Evolutionary conservation across 35 echinoderm and acorn worm genomes (phyloP), one percentile per base, ranked within the genome.

Genomic region (Strongylocentrotus purpuratus): DNA sequence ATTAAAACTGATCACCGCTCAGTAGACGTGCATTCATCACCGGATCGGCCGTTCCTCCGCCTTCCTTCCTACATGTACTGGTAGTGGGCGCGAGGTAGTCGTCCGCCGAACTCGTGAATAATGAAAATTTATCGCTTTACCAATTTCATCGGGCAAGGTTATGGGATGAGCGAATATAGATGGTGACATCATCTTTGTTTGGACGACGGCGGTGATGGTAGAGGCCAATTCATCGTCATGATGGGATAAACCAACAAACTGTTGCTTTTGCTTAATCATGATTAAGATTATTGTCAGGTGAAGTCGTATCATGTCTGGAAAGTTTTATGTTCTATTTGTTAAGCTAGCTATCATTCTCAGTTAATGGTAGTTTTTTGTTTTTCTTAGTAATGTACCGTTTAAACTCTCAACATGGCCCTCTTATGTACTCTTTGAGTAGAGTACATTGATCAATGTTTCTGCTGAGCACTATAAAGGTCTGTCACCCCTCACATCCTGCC

Each of bases 61-160:
- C 0, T 17, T 14, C 52, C 52, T 14, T n/a, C n/a, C n/a, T n/a
- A n/a, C n/a, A n/a, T n/a, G n/a, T n/a, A 59, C 11, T n/a, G 65
- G 28, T 41, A 41, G 35, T 78, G 22, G 65, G 65, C 22, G 22
- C 52, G 17, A 59, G 17, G 11, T 14, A n/a, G 65, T 78, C 2
- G 65, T 78, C n/a, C 65, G 65, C 22, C 65, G 65, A 78, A 78
- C 20, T n/a, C 65, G 22, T 78, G 65, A 78, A 78, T 78, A 78
- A 78, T 78, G 65, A 78, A 78, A 78, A 78, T 78, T 78, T 78
- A 78, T 78, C 65, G 65, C 65, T 78, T 78, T 78, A 78, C 65
- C 65, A 78, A 78, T n/a, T 28, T 78, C 65, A 78, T 28, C 22
- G 25, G 65, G 25, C 65, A 78, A 78, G 65, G 65, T 78, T 22